These are phyloP conservation scores for Adelognathus sp. DNA, from an alignment of 2,888 invertebrate species.

Conservation along the genomic window DNA sequence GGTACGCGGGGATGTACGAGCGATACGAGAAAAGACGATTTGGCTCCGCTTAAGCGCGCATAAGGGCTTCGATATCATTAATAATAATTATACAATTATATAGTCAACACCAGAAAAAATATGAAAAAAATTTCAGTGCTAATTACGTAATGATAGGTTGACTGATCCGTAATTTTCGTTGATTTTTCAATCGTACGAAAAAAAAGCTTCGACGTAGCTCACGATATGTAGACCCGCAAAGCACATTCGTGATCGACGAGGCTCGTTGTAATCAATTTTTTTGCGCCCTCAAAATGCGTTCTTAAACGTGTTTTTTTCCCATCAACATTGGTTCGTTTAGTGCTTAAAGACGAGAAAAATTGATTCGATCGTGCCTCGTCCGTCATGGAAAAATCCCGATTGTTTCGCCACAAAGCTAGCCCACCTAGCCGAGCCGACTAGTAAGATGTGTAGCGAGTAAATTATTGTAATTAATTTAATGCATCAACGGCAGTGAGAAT, in stretches of 20 bases:
- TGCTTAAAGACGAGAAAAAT: neutral
- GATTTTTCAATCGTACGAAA: slow-evolving; percentile 44
- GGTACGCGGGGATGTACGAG: slow-evolving; percentile 40
- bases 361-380: slow-evolving; percentile 21
- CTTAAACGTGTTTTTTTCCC: neutral
- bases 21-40: slow-evolving; percentile 51
- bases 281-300: too few relatives aligned
- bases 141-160: slow-evolving; percentile 52
- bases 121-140: slow-evolving; percentile 50
- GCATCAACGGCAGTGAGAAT: slow-evolving; percentile 29
- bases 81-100: slow-evolving; percentile 80
- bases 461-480: slow-evolving; percentile 42
- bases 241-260: slow-evolving; percentile 31
- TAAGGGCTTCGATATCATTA: slow-evolving; percentile 80
- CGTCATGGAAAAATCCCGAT: slow-evolving; percentile 28
- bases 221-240: slow-evolving; percentile 38
- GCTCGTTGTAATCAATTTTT: neutral
- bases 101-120: neutral
- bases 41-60: slow-evolving; percentile 72
- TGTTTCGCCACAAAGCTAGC: slow-evolving; percentile 36
- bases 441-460: slow-evolving; percentile 33
- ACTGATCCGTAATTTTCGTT: slow-evolving; percentile 50
- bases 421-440: slow-evolving; percentile 24
- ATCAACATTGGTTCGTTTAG: neutral
- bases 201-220: slow-evolving; percentile 59